Percentiles rank a stretch among this genome's conserved stretches.
These are phyloP conservation scores for Lophotriccus pileatus DNA, from an alignment of 2,797 vertebrate genomes.

Conservation along the genomic window DNA sequence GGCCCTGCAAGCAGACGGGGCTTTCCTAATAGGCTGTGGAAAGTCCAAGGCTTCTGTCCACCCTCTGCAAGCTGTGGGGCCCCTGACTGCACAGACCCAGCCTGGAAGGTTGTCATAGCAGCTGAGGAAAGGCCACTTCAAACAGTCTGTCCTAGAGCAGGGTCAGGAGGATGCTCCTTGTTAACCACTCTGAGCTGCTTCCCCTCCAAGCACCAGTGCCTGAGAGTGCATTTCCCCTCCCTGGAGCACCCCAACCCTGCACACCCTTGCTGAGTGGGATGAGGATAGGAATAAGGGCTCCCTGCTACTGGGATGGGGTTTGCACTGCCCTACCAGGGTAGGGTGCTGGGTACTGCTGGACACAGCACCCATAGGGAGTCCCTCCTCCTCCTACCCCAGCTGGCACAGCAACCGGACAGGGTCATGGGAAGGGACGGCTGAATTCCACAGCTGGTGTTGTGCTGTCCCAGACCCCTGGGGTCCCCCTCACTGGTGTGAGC, in stretches of 20 bases:
- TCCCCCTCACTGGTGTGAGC: rapidly evolving
- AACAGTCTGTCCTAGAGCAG: not conserved
- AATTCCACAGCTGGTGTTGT: not conserved
- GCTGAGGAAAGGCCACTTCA: slow-evolving; percentile 40
- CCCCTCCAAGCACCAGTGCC: not conserved
- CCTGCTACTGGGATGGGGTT: not conserved
- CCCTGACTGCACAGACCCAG: not conserved
- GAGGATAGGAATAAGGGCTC: not conserved
- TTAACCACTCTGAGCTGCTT: not conserved
- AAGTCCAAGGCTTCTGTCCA: not conserved
- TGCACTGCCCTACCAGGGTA: not conserved
- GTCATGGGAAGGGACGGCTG: not conserved
- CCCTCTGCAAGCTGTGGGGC: not conserved
- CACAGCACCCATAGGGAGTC: not conserved
- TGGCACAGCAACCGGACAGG: rapidly evolving
- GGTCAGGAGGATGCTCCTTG: not conserved
- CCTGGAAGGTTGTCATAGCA: not conserved
- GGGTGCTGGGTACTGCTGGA: not conserved
- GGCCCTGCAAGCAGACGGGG: not conserved
- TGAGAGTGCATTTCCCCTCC: not conserved
- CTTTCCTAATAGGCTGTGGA: slow-evolving; percentile 3
- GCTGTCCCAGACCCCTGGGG: not conserved
- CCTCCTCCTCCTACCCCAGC: not conserved
- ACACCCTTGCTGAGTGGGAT: not conserved
- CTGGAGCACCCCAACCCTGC: not conserved